These are phyloP conservation scores for Caenorhabditis sinica DNA, from an alignment of 2,888 invertebrate species.

Conservation along the genomic window DNA sequence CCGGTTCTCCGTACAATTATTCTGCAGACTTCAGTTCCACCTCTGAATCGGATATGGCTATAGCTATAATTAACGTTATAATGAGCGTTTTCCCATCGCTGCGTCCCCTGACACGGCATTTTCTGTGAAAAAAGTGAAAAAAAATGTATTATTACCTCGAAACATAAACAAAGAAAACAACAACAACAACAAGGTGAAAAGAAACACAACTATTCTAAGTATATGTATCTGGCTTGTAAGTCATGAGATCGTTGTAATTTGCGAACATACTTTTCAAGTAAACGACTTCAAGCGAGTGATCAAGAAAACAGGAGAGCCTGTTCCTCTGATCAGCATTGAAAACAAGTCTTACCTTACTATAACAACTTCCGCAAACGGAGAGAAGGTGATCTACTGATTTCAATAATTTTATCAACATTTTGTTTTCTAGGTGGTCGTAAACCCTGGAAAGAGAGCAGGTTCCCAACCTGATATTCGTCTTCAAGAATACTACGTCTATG, in stretches of 20 bases:
- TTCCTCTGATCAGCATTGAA: neutral
- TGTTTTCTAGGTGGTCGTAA: neutral
- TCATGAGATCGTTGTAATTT: too few species aligned
- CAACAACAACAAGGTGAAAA: constrained; percentile 22
- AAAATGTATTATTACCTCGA: too few species aligned
- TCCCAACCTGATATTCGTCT: neutral
- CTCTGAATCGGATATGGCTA: too few species aligned
- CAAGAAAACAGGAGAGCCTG: constrained; percentile 35
- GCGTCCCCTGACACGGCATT: too few species aligned
- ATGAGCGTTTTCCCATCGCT: too few species aligned
- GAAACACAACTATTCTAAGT: too few species aligned
- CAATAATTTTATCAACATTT: too few species aligned
- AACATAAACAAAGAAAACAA: too few species aligned
- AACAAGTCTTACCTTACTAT: constrained; percentile 3
- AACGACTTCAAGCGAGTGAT: neutral
- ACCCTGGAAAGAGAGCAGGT: neutral
- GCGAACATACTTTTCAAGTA: constrained; percentile 26
- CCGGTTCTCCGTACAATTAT: too few species aligned
- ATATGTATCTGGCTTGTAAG: constrained; percentile 25
- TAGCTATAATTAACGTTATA: too few species aligned
- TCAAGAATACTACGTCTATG: constrained; percentile 15
- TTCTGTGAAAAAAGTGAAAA: too few species aligned
- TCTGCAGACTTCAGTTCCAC: too few species aligned
- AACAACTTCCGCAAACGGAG: constrained; percentile 5
- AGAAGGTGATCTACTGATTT: neutral